A percentile compares a stretch with the other conserved stretches of the same genome.
Conservation (phyloP, 2,888 invertebrate genomes). For the Keiferia lycopersicella region DNA sequence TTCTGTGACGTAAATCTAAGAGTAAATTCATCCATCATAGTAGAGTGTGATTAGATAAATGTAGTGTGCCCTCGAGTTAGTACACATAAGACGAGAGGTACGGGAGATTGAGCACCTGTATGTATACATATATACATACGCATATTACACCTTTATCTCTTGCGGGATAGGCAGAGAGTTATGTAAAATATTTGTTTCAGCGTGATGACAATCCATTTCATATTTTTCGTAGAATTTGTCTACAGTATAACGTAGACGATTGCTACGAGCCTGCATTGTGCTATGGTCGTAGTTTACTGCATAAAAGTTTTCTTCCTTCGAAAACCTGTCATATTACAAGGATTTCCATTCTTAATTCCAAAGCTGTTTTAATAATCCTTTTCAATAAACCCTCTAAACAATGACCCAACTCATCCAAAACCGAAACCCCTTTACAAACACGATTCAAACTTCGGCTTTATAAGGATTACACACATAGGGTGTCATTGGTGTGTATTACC, state of each 20-base stretch:
- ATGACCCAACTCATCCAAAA: not conserved
- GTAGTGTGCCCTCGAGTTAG: not conserved
- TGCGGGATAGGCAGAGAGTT: no score
- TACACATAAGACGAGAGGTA: not conserved
- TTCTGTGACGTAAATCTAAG: not conserved
- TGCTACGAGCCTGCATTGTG: no score
- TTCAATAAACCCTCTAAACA: not conserved
- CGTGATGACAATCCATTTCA: no score
- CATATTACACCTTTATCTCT: no score
- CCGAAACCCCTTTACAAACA: not conserved
- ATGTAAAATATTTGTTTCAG: no score
- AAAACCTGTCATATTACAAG: no score
- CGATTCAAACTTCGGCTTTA: not conserved
- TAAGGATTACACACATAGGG: not conserved
- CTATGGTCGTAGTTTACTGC: no score
- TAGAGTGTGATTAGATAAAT: not conserved
- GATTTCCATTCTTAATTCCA: no score
- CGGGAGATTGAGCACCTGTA: not conserved
- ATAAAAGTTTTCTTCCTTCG: no score
- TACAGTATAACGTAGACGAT: no score
- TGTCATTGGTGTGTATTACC: not conserved
- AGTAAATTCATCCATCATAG: slow-evolving; percentile 15
- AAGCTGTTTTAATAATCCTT: not conserved
- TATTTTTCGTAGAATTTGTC: no score
- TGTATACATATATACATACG: no score